A percentile compares a stretch with the other conserved stretches of the same genome.
Conservation (phyloP, 1,140 invertebrate genomes). For the Gryon sp. region DNA sequence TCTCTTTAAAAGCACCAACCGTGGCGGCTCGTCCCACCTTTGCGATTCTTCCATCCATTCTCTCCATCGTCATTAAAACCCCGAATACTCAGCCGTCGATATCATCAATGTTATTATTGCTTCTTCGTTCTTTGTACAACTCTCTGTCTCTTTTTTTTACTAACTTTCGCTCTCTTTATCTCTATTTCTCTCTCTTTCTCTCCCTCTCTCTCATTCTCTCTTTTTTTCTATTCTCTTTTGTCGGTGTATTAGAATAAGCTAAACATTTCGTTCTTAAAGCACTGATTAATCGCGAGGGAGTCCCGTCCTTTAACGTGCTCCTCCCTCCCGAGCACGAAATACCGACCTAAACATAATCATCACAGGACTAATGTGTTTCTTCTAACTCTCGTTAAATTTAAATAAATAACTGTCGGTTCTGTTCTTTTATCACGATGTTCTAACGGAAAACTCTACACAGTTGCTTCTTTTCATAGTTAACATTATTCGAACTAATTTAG, state of each 20-base stretch:
- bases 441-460: no score
- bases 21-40: slow-evolving; percentile 68
- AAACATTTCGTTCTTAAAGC: slow-evolving; percentile 79
- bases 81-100: slow-evolving; percentile 40
- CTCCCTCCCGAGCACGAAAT: slow-evolving; percentile 74
- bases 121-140: slow-evolving; percentile 53
- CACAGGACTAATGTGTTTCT: slow-evolving; percentile 78
- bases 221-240: slow-evolving; percentile 15
- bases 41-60: slow-evolving; percentile 57
- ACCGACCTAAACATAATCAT: slow-evolving; percentile 78
- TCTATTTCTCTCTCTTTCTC: slow-evolving; percentile 18
- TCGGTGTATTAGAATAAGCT: slow-evolving; percentile 70
- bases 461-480: no score
- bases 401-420: slow-evolving; percentile 71
- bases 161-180: slow-evolving; percentile 15
- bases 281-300: slow-evolving; percentile 80
- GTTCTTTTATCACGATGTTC: no score
- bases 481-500: no score
- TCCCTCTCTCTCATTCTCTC: slow-evolving; percentile 15
- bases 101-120: slow-evolving; percentile 51
- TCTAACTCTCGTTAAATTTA: slow-evolving; percentile 34
- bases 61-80: slow-evolving; percentile 40
- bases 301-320: slow-evolving; percentile 76
- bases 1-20: slow-evolving; percentile 79
- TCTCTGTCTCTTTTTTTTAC: slow-evolving; percentile 10